phyloP scores from a whole-genome alignment of 2,888 invertebrate species.

The Hemicrepidius hirtus region DNA sequence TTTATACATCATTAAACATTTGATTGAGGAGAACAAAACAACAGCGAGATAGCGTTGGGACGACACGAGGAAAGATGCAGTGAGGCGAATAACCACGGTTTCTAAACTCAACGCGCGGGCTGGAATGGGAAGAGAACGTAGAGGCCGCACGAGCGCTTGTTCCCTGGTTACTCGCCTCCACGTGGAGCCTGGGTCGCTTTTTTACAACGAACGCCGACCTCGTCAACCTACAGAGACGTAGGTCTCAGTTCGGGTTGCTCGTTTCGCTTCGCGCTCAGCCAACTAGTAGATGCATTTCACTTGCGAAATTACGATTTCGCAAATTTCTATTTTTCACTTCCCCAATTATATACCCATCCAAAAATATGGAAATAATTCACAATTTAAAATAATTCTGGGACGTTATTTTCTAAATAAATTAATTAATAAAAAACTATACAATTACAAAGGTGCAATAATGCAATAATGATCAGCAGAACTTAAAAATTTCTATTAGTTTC shows the following conservation, averaged over 20 bases:
- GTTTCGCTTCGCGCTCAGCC: constrained; percentile 68
- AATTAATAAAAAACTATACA: too few species aligned
- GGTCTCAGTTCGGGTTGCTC: constrained; percentile 68
- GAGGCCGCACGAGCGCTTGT: constrained; percentile 74
- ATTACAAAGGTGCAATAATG: too few species aligned
- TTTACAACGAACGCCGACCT: constrained; percentile 78
- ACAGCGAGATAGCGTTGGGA: constrained; percentile 44
- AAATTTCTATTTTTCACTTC: constrained; percentile 11
- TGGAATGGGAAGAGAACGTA: constrained; percentile 68
- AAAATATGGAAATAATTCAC: too few species aligned
- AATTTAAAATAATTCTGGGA: too few species aligned
- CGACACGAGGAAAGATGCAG: constrained; percentile 70
- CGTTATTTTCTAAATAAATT: too few species aligned
- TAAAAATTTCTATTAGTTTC: too few species aligned
- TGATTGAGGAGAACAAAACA: constrained; percentile 50
- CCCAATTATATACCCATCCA: neutral
- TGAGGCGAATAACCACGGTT: constrained; percentile 76
- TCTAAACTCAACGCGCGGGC: constrained; percentile 59
- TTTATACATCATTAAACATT: constrained; percentile 51
- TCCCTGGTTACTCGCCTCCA: constrained; percentile 73
- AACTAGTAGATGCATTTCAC: constrained; percentile 44
- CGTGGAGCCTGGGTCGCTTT: constrained; percentile 70
- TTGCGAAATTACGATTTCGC: constrained; percentile 36
- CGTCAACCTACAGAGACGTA: constrained; percentile 77
- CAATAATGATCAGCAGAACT: too few species aligned